Evolutionary conservation across 92 coral and sea anemone genomes (phyloP), one percentile per base, ranked within the genome.

Genomic region (Parazoanthus darwini): DNA sequence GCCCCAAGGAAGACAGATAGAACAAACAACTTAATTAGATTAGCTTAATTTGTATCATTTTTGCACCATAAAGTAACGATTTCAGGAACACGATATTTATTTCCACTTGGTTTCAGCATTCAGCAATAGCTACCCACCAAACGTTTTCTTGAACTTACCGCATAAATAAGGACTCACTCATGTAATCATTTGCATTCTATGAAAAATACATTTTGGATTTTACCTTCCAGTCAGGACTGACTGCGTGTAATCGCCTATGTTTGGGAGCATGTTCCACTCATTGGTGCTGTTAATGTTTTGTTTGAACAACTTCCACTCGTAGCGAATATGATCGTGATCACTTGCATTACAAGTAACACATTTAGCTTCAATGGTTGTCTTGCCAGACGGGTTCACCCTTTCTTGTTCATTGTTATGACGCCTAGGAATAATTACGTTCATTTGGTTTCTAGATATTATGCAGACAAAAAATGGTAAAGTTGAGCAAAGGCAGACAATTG

Each of bases 151-250:
- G 14, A 54, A 15, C 59, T 15, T 20, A 54, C 59, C 2, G 59
- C 59, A 18, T 20, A 13, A 0, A 54, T 54, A 54, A 11, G 59
- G 14, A 15, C 51, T 48, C 18, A 54, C 4, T 54, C 59, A 14
- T 54, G 14, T 13, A 2, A 54, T 54, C 16, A 13, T 11, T 54
- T 54, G 59, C 18, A 54, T 54, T 54, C 20, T 54, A 54, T 54
- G 59, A 54, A 0, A 54, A 8, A 42, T 54, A 86, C 81, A 88
- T 1, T 16, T 15, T 36, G 23, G 26, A 6, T 35, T 29, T 37
- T 81, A 81, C 85, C 85, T 81, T 66, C 85, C 74, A 36, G 71
- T 39, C 74, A 81, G 33, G 72, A 2, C 35, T 59, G 85, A 58
- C 6, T 81, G 72, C 46, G 38, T 39, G 71, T 6, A 59, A 8